Evolutionary conservation across 2,113 vertebrate genomes (phyloP), one percentile per base, ranked within the genome.

Genomic region (Ictidomys tridecemlineatus): DNA sequence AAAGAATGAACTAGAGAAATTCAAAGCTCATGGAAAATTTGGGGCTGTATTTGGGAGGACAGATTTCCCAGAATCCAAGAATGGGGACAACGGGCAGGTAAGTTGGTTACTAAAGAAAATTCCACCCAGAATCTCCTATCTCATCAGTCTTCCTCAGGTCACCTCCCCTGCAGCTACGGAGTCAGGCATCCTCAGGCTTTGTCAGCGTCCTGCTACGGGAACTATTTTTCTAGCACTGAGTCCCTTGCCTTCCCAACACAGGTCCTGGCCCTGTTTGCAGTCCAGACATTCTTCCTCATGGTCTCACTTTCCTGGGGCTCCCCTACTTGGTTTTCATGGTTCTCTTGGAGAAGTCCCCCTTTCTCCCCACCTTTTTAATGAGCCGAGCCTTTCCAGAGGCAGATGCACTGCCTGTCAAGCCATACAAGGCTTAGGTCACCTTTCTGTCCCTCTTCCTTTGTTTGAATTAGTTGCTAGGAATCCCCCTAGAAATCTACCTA

Each of bases 1-100:
- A 94, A 37, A 87, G 24, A 90, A 88, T 80, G 12, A 79, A 51
- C 39, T 45, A 63, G 56, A 91, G 39, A 85, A 76, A 79, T 30
- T 20, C 58, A 14, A 84, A 61, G 67, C 51, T 73, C 18, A 11
- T 1, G 1, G 45, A 30, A 51, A 77, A 32, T 10, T 7, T 26
- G 69, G 77, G 7, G 34, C 2, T 24, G 1, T 51, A 45, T 37
- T 16, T 73, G 22, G 24, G 74, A 78, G 37, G 74, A 17, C 0
- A 6, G 11, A 20, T 30, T 28, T 32, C 45, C 74, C 5, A 4
- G 22, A 16, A 10, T 22, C 42, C 67, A 18, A 11, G 34, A 51
- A 30, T 26, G 7, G 24, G 5, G 37, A 67, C 24, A 32, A 3
- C 24, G 67, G 32, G 9, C 45, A 70, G 48, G 77, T 1, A 0